Evolutionary conservation across 2,797 vertebrate genomes (phyloP).

Genomic region (Lacerta bilineata): DNA sequence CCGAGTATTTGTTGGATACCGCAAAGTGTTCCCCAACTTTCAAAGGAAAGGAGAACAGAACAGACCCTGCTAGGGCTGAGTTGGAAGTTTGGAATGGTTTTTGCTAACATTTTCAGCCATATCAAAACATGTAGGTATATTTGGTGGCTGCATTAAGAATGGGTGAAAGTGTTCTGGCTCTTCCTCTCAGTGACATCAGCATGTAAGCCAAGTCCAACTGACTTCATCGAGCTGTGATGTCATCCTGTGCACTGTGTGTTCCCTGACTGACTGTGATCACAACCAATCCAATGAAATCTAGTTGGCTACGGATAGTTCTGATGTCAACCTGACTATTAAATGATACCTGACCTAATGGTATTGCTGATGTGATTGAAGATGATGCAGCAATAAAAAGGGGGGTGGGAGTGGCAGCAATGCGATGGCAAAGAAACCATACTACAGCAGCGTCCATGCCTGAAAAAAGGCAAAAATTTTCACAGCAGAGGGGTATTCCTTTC

Average conservation of each 20-base stretch:
- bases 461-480: not conserved
- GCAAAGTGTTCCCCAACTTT: not conserved
- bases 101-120: not conserved
- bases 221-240: no score
- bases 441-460: not conserved
- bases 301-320: not conserved
- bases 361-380: not conserved
- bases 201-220: not conserved
- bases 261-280: not conserved
- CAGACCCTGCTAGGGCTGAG: not conserved
- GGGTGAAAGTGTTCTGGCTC: not conserved
- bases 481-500: not conserved
- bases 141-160: not conserved
- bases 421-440: not conserved
- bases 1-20: not conserved
- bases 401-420: not conserved
- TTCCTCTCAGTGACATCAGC: not conserved
- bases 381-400: not conserved
- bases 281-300: not conserved
- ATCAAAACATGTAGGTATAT: not conserved
- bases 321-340: not conserved
- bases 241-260: not conserved
- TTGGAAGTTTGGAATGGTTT: not conserved
- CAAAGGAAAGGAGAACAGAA: not conserved
- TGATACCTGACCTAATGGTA: not conserved